Evolutionary conservation across 2,888 invertebrate genomes (phyloP).

Genomic region (Hirtodrosophila alboralis): DNA sequence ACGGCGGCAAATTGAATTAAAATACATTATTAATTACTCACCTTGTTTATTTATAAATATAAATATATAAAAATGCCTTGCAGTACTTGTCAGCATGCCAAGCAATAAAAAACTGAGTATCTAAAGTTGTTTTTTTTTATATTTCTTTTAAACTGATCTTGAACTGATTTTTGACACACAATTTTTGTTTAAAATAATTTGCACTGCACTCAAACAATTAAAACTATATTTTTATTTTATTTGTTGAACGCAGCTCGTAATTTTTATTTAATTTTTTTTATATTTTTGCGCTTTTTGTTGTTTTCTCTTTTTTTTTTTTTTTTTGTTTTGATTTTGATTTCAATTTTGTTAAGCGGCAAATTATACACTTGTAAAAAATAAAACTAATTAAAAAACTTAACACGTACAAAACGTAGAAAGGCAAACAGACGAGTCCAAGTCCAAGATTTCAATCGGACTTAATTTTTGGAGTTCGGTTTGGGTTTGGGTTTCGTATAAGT

Average conservation of each 20-base stretch:
- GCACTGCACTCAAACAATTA: constrained; percentile 36
- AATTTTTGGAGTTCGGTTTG: constrained; percentile 25
- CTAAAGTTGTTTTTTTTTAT: too few species aligned
- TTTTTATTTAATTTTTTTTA: not conserved
- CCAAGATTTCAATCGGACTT: constrained; percentile 34
- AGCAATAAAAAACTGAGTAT: not conserved
- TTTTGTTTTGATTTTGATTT: constrained; percentile 16
- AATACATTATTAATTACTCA: constrained; percentile 60
- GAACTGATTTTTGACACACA: constrained; percentile 20
- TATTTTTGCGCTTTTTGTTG: constrained; percentile 5
- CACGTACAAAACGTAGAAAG: constrained; percentile 59
- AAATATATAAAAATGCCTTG: constrained; percentile 28
- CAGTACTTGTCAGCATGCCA: constrained; percentile 24
- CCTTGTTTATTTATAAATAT: constrained; percentile 53
- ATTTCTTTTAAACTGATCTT: constrained; percentile 10
- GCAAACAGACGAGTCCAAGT: constrained; percentile 24
- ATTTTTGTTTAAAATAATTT: constrained; percentile 18
- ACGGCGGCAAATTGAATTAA: constrained; percentile 20
- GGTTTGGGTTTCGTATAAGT: constrained; percentile 25
- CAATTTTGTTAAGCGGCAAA: constrained; percentile 17
- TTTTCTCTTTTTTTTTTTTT: constrained; percentile 41
- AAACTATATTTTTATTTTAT: too few species aligned
- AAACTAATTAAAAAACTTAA: constrained; percentile 47
- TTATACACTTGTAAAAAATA: constrained; percentile 23
- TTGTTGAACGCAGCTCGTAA: constrained; percentile 6